Percentiles rank a stretch among this genome's conserved stretches.
Evolutionary conservation across 1,140 invertebrate genomes (phyloP).

Genomic region (Zelostemma sp.): DNA sequence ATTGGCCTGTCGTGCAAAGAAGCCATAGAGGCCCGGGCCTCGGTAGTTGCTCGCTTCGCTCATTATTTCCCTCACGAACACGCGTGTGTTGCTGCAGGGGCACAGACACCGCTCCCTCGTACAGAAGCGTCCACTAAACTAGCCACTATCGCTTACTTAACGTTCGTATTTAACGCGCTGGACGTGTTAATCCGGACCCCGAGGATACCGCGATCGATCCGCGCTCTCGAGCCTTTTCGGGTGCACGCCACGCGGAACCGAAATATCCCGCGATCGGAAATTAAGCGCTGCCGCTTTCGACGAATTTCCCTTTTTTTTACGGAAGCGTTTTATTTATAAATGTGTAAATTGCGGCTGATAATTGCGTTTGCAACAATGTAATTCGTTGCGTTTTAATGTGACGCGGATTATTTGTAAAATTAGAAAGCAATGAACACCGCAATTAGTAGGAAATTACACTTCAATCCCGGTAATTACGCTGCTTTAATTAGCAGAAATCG

Average conservation of each 20-base stretch:
- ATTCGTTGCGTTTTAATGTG: no score
- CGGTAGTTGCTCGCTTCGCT: constrained; percentile 52
- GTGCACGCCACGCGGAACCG: no score
- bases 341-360: no score
- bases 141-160: constrained; percentile 51
- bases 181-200: constrained; percentile 54
- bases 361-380: constrained; percentile 6
- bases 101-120: constrained; percentile 33
- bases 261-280: no score
- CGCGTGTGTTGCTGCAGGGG: constrained; percentile 42
- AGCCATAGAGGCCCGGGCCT: constrained; percentile 58
- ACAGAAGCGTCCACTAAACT: constrained; percentile 46
- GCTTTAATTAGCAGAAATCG: no score
- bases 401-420: no score
- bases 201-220: constrained; percentile 33
- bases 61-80: constrained; percentile 53
- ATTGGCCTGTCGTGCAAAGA: constrained; percentile 67
- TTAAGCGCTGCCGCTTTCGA: constrained; percentile 11
- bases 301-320: constrained; percentile 1
- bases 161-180: constrained; percentile 44
- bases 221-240: constrained; percentile 17
- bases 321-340: constrained; percentile 2
- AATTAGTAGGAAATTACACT: no score
- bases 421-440: no score
- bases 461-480: no score